A percentile compares a stretch with the other conserved stretches of the same genome.
phyloP scores from a whole-genome alignment of 1,140 invertebrate genomes.

The Teleogryllus occipitalis region DNA sequence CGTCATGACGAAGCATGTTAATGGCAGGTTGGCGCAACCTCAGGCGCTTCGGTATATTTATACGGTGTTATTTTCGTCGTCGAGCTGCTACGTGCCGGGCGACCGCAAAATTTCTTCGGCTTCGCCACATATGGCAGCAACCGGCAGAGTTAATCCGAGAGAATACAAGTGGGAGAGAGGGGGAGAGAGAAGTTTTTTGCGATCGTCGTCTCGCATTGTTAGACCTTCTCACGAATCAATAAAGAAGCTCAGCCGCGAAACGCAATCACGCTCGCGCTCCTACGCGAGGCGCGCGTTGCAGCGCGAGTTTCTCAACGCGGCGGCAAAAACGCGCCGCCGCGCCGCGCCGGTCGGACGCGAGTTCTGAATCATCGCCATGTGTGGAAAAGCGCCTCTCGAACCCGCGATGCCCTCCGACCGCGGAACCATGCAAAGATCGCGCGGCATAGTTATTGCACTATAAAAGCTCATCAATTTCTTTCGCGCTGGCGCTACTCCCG shows the following conservation, averaged over 20 bases:
- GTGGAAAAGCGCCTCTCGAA: neutral
- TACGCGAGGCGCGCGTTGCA: neutral
- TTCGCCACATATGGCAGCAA: neutral
- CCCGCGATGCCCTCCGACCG: neutral
- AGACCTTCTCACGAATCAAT: neutral
- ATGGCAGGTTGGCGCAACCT: neutral
- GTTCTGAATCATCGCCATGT: neutral
- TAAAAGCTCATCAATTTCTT: slow-evolving; percentile 1
- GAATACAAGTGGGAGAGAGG: no score
- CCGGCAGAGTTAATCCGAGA: no score
- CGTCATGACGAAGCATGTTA: neutral
- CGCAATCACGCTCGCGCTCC: neutral
- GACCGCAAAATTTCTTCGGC: neutral
- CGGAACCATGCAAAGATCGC: neutral
- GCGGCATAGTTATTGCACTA: neutral
- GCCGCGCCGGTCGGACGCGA: no score
- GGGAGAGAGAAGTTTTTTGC: neutral
- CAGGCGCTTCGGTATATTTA: neutral
- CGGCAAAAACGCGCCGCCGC: neutral
- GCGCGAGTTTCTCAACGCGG: neutral
- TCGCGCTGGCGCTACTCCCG: neutral
- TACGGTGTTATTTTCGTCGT: neutral
- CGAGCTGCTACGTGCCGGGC: neutral
- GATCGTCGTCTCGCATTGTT: neutral
- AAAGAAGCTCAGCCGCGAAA: neutral